Percentiles rank a stretch among this genome's conserved stretches.
phyloP scores from a whole-genome alignment of 2,888 invertebrate genomes.

The Phragmatobia fuliginosa region DNA sequence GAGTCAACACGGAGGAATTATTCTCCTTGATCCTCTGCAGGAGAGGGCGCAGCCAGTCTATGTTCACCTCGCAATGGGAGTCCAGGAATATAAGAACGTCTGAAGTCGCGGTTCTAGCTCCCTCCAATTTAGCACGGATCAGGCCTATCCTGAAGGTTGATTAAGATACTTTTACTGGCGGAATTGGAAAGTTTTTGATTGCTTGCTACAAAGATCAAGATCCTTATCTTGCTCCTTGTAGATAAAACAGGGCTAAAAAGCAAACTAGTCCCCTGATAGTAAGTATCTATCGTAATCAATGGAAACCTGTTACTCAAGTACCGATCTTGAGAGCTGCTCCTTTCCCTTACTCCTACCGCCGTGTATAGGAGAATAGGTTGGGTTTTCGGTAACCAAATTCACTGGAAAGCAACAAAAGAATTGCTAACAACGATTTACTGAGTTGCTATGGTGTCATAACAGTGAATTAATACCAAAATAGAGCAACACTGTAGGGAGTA shows the following conservation, averaged over 20 bases:
- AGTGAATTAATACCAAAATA: too few relatives aligned
- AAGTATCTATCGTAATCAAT: neutral
- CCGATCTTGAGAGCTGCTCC: neutral
- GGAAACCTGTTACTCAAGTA: neutral
- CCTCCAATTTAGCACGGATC: conserved; percentile 88
- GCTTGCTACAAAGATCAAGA: too few relatives aligned
- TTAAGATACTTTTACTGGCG: neutral
- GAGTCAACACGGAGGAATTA: conserved; percentile 90
- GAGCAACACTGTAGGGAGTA: too few relatives aligned
- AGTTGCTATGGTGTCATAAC: too few relatives aligned
- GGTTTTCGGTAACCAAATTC: neutral
- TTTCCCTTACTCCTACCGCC: neutral
- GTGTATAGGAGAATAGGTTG: neutral
- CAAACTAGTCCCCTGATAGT: neutral
- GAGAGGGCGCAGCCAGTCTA: conserved; percentile 95
- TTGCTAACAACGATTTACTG: neutral
- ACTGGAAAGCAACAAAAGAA: neutral
- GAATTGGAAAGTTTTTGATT: neutral
- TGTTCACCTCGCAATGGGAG: conserved; percentile 94
- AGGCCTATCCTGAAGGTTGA: conserved; percentile 10
- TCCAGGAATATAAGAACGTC: conserved; percentile 95
- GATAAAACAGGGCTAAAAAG: neutral
- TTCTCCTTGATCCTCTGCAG: conserved; percentile 89
- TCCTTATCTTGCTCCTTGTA: neutral
- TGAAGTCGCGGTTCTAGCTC: conserved; percentile 92